Evolutionary conservation across 2,113 vertebrate species (phyloP).

Genomic region (Xyliphius kryptos): DNA sequence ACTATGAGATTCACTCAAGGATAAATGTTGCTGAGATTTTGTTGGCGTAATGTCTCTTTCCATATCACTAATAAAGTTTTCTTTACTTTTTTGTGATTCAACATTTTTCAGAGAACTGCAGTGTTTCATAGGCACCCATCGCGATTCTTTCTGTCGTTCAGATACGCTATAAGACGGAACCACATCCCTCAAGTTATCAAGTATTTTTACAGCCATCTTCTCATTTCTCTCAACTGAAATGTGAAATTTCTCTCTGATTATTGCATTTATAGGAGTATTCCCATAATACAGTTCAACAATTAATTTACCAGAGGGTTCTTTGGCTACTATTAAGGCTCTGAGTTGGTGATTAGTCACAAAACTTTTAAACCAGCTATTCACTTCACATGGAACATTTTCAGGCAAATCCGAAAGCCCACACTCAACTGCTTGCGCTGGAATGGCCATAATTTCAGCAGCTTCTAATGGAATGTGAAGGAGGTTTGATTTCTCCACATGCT

Average conservation of each 20-base stretch:
- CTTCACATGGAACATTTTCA: conserved; percentile 56
- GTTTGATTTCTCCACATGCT: conserved; percentile 59
- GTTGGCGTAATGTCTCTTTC: too few relatives aligned
- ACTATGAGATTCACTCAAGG: too few relatives aligned
- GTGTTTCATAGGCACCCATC: too few relatives aligned
- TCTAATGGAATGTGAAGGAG: conserved; percentile 76
- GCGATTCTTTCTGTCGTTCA: too few relatives aligned
- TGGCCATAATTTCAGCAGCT: conserved; percentile 71
- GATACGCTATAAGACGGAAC: too few relatives aligned
- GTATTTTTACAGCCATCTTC: conserved; percentile 10
- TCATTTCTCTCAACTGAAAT: conserved; percentile 38
- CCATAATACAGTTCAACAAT: conserved; percentile 78
- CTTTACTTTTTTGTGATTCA: too few relatives aligned
- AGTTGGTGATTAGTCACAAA: conserved; percentile 61
- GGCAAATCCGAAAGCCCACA: conserved; percentile 77
- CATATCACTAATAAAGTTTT: too few relatives aligned
- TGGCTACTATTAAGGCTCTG: conserved; percentile 74
- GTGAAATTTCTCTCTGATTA: conserved; percentile 68
- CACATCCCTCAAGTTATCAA: too few relatives aligned
- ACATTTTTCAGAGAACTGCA: too few relatives aligned
- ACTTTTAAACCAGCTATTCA: conserved; percentile 74
- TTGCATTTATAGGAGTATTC: conserved; percentile 71
- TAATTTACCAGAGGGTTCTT: conserved; percentile 76
- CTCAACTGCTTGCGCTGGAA: conserved; percentile 82
- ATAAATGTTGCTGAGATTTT: too few relatives aligned